A percentile compares a stretch with the other conserved stretches of the same genome.
These are phyloP conservation scores for Heterocephalus glaber DNA, from an alignment of 2,113 vertebrate species.

Conservation along the genomic window DNA sequence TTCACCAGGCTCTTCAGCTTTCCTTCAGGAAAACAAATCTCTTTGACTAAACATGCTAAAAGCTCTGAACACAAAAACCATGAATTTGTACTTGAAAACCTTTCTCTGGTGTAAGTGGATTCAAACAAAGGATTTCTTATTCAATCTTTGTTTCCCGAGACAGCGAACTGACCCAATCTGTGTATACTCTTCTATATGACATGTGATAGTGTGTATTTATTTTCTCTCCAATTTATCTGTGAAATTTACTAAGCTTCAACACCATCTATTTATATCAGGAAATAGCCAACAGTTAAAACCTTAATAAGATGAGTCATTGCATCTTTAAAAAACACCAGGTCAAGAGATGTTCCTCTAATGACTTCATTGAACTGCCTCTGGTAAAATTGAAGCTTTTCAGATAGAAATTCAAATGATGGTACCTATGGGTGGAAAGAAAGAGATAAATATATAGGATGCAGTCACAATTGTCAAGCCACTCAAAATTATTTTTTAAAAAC, in stretches of 20 bases:
- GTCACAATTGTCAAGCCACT: background rate
- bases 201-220: background rate
- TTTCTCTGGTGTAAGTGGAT: background rate
- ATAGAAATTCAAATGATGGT: conserved; percentile 84
- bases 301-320: conserved; percentile 89
- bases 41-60: background rate
- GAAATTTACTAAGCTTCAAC: background rate
- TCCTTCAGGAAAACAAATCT: background rate
- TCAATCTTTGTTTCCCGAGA: background rate
- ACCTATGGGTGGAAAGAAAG: conserved; percentile 73
- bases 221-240: background rate
- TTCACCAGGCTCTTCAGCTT: background rate
- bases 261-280: background rate
- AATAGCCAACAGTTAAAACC: conserved; percentile 77
- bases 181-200: background rate
- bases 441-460: background rate
- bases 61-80: background rate
- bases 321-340: conserved; percentile 90
- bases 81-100: background rate
- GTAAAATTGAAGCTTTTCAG: conserved; percentile 84
- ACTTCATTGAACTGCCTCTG: conserved; percentile 87
- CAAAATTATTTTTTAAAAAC: background rate
- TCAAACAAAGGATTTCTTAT: background rate
- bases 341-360: conserved; percentile 85
- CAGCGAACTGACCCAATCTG: background rate